Base-by-base conservation (phyloP, 2,888 invertebrate species). In the Quadriops clusia region DNA sequence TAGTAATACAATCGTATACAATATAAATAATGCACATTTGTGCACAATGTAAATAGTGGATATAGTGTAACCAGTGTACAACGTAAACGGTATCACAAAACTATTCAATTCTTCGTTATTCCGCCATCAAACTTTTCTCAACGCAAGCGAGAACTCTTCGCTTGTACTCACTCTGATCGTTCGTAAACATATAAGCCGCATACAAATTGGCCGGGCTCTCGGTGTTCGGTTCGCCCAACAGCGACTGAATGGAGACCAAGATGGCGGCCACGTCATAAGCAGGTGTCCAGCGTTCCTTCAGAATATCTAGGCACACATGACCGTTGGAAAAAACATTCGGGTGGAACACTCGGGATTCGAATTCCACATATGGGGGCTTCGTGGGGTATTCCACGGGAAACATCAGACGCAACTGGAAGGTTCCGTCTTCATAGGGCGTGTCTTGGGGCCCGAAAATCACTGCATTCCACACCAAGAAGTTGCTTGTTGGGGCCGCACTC, bases 331-430 rank as follows among this genome's bases (percentile, higher is more conserved):
- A 94, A 32, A 93, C 93, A 70, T 95, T 95, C 38, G 94, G 95
- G 69, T 95, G 94, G 68, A 95, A 93, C 91, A 95, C 95, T 77
- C 94, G 94, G 45, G 93, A 94, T 42, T 91, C 86, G 70, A 95
- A 97, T 70, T 90, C 74, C 50, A 95, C 94, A 56, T 86, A 87
- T 34, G 95, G 94, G 49, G 94, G 94, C 70, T 94, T 94, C 65
- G 95, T 97, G 40, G 95, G 95, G 64, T 95, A 95, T 69, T 95
- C 94, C 73, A 95, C 95, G 56, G 91, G 93, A 65, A 97, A 95
- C 72, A 94, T 93, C 73, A 95, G 83, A 48, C 90, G 90, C 54
- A 97, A 70, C 70, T 95, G 93, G 64, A 94, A 95, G 42, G 93
- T 94, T 42, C 94, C 94, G 72, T 97, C 94, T 66, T 95, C 95